Conservation (phyloP, 2,888 invertebrate genomes). For the Lobophora halterata region DNA sequence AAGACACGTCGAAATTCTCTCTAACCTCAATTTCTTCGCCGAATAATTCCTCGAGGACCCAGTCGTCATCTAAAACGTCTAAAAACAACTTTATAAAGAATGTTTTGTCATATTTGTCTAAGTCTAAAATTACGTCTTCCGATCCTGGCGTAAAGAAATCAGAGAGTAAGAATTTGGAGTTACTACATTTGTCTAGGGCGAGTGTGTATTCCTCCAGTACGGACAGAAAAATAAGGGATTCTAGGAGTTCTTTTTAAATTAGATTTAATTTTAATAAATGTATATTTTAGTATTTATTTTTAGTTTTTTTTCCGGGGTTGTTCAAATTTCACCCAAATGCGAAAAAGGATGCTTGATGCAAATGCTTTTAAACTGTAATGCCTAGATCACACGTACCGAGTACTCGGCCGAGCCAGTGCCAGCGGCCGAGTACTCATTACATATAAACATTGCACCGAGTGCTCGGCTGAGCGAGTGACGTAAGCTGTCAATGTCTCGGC, state of each 20-base stretch:
- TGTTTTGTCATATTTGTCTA: constrained; percentile 49
- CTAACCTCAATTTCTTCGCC: constrained; percentile 42
- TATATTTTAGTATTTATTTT: no score
- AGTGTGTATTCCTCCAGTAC: constrained; percentile 54
- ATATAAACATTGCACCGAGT: no score
- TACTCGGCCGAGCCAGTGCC: no score
- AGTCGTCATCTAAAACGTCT: constrained; percentile 54
- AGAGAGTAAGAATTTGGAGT: constrained; percentile 47
- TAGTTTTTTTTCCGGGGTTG: no score
- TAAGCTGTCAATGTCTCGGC: no score
- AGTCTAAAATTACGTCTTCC: constrained; percentile 49
- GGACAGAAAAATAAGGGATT: no score
- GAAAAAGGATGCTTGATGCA: no score
- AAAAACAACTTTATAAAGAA: constrained; percentile 58
- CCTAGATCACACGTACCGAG: no score
- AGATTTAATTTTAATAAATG: constrained; percentile 24
- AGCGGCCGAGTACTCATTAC: no score
- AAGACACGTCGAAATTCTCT: constrained; percentile 55
- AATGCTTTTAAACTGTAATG: no score
- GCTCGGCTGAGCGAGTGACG: no score
- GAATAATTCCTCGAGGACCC: constrained; percentile 27
- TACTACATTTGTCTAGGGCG: constrained; percentile 58
- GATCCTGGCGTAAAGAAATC: constrained; percentile 51
- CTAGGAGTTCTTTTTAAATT: constrained; percentile 53
- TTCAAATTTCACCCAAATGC: no score